Base-by-base conservation (phyloP, 2,888 invertebrate species). In the Limnephilus rhombicus region DNA sequence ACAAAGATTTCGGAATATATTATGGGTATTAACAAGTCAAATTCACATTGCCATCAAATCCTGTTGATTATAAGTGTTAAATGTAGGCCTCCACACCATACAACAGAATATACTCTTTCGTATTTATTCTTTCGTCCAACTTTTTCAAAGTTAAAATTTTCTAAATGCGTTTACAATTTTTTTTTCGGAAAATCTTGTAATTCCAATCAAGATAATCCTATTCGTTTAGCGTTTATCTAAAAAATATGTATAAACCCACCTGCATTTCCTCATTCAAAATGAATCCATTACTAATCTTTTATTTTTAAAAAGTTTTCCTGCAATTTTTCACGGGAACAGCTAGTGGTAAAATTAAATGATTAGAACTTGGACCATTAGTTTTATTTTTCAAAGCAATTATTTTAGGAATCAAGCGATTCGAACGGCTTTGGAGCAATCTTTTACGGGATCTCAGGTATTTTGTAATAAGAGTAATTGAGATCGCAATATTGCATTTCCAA, bases 401-500 rank as follows among this genome's bases (percentile, higher is more conserved):
- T 68, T 68, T 68, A n/a, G 7, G 68, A 68, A 68, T 68, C n/a
- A 68, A 68, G 68, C 68, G 24, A 68, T 68, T 68, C 68, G 24
- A 68, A 68, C 68, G 68, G 68, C 68, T 68, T 68, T 68, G 2
- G 9, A 5, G 68, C 68, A 68, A 68, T 68, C 68, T 68, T 68
- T 68, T n/a, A 68, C n/a, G 68, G n/a, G 68, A 68, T 68, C n/a
- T 68, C 68, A 24, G n/a, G 24, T 24, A 24, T 68, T 68, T 24
- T 68, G 68, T 68, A 68, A 68, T 68, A 68, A 9, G 18, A 82
- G 18, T 82, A 31, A 82, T 82, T 82, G 82, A 34, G 34, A 34
- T 82, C 18, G 85, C 85, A 85, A 34, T 85, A 85, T 85, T 85
- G 85, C 85, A 45, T 41, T 85, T 85, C n/a, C 85, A 85, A 85